A percentile compares a stretch with the other conserved stretches of the same genome.
Evolutionary conservation across 2,797 vertebrate genomes (phyloP).

Genomic region (Phataginus tetradactyla): DNA sequence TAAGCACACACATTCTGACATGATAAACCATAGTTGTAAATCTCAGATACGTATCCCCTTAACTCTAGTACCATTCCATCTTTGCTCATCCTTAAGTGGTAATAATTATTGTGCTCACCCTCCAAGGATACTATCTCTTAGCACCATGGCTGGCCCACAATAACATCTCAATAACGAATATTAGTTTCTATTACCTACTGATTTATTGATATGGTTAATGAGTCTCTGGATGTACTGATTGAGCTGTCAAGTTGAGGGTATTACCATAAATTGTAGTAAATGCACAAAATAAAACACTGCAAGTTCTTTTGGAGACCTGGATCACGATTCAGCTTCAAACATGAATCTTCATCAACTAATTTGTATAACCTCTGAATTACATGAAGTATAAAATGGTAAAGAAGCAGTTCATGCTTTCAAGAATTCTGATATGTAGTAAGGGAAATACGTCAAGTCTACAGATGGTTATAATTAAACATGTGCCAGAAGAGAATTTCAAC

Average conservation of each 20-base stretch:
- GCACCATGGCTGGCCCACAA: background rate
- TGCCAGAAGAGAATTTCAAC: background rate
- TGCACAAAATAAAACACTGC: background rate
- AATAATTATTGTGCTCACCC: background rate
- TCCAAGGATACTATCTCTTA: background rate
- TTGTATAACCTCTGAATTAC: background rate
- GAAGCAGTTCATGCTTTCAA: background rate
- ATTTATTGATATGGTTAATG: background rate
- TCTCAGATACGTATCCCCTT: background rate
- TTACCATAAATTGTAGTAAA: background rate
- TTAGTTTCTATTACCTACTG: background rate
- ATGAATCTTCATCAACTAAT: background rate
- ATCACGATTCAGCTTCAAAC: background rate
- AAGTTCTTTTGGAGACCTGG: background rate
- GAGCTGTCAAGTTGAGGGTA: background rate
- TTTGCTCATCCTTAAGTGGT: background rate
- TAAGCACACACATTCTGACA: background rate
- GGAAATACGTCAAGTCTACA: background rate
- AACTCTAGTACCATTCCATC: background rate
- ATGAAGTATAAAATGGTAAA: background rate
- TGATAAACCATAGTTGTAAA: background rate
- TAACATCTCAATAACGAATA: background rate
- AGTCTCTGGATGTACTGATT: background rate
- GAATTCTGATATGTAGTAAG: background rate
- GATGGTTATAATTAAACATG: background rate